A percentile compares a stretch with the other conserved stretches of the same genome.
Evolutionary conservation across 2,113 vertebrate genomes (phyloP).

Genomic region (Mastomys natalensis): DNA sequence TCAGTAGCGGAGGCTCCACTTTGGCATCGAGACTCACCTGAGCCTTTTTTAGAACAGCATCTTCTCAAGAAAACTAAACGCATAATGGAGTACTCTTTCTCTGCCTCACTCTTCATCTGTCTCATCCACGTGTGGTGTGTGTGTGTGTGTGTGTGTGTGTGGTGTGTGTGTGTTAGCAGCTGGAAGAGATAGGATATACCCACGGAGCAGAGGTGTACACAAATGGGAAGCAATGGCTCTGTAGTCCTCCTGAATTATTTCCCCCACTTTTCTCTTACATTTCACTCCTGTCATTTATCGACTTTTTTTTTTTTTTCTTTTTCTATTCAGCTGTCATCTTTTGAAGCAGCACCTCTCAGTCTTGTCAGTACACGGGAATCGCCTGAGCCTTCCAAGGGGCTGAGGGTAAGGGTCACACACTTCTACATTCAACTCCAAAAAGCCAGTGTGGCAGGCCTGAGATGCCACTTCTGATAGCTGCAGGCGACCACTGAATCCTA

Average conservation of each 20-base stretch:
- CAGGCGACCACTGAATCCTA: not conserved
- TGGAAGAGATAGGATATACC: not conserved
- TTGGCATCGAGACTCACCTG: not conserved
- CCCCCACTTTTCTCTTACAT: conserved; percentile 1
- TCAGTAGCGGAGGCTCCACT: not conserved
- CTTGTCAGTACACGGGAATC: not conserved
- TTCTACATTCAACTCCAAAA: not conserved
- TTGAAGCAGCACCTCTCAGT: not conserved
- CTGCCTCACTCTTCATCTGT: too few species aligned
- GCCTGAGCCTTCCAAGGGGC: not conserved
- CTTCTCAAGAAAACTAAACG: not conserved
- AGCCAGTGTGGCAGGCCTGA: too few species aligned
- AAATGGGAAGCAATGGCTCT: not conserved
- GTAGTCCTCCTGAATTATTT: not conserved
- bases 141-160: not conserved
- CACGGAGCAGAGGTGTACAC: too few species aligned
- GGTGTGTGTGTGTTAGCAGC: not conserved
- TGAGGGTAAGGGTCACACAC: not conserved
- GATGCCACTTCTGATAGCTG: not conserved
- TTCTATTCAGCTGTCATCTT: not conserved
- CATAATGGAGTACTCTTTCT: not conserved
- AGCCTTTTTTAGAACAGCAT: not conserved
- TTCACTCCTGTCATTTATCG: not conserved
- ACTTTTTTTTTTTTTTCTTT: not conserved
- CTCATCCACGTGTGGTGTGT: not conserved